Base-by-base conservation (phyloP, 2,888 invertebrate species). In the Hetaerina titia region DNA sequence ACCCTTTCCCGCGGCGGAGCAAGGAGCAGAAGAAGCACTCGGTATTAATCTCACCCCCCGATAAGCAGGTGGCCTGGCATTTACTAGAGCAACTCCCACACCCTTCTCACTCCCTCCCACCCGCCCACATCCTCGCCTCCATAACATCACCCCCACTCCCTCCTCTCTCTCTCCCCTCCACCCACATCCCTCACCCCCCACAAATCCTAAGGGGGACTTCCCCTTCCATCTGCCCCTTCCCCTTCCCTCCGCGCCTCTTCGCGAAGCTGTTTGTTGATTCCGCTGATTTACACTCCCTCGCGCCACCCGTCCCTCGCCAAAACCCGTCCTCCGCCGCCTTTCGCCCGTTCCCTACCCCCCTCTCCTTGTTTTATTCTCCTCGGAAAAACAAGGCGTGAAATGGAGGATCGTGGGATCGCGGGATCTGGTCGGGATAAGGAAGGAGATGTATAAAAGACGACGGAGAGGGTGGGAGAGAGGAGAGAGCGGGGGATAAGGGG, bases 301-400 rank as follows among this genome's bases (percentile, higher is more conserved):
- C 17, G 15, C 92, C 60, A 22, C 58, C 25, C 25, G 4, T 19
- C 89, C 57, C 56, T 19, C 45, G 1, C 45, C 45, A 45, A 45
- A 45, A 45, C 45, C 89, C 25, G 17, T 11, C 17, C 63, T 63
- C 17, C 19, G 22, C 69, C 22, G 19, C 69, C n/a, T n/a, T 17
- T 56, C 69, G 13, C n/a, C 15, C 22, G 11, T 90, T 22, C 63
- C 56, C 89, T n/a, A 89, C 58, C 19, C 45, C 11, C 45, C 22
- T 19, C 45, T 45, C 31, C 69, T 74, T n/a, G 45, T 92, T 92
- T 74, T 74, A 74, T 56, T 17, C 45, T 64, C 63, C 19, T 15
- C 64, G 63, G 69, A 56, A 92, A 92, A 92, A 92, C 92, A 92
- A 92, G 92, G 92, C 92, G 92, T 92, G 69, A 92, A 92, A 92